Evolutionary conservation across 1,140 invertebrate species (phyloP).

Genomic region (Drosophila bipectinata): DNA sequence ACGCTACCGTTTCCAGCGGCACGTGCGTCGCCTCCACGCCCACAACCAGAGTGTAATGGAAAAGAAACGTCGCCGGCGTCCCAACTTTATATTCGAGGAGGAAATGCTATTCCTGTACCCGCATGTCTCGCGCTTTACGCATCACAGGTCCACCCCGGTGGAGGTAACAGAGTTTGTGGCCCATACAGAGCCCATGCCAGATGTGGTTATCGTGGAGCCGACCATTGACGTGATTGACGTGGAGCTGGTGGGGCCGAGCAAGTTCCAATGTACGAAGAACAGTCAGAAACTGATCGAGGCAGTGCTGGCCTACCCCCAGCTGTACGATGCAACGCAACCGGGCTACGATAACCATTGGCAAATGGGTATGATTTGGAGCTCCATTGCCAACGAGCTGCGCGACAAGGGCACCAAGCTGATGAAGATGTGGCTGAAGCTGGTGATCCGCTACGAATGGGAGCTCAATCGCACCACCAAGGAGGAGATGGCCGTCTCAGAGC

Average conservation of each 20-base stretch:
- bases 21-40: slow-evolving; percentile 49
- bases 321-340: slow-evolving; percentile 43
- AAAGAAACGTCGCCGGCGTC: slow-evolving; percentile 7
- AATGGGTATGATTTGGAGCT: slow-evolving; percentile 65
- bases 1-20: slow-evolving; percentile 54
- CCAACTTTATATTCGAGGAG: slow-evolving; percentile 55
- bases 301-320: slow-evolving; percentile 55
- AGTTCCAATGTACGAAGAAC: background rate
- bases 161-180: background rate
- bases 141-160: background rate
- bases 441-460: slow-evolving; percentile 73
- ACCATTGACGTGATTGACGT: slow-evolving; percentile 48
- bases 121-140: slow-evolving; percentile 38
- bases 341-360: slow-evolving; percentile 46
- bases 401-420: slow-evolving; percentile 79
- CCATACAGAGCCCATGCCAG: background rate
- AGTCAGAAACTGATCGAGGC: slow-evolving; percentile 41
- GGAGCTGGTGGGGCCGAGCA: slow-evolving; percentile 13
- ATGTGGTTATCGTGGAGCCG: slow-evolving; percentile 24
- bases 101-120: slow-evolving; percentile 68
- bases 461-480: background rate
- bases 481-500: slow-evolving; percentile 7
- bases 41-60: slow-evolving; percentile 15
- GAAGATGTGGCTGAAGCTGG: slow-evolving; percentile 65
- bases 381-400: slow-evolving; percentile 60